Evolutionary conservation across 2,797 vertebrate genomes (phyloP).

Genomic region (Pelodytes ibericus): DNA sequence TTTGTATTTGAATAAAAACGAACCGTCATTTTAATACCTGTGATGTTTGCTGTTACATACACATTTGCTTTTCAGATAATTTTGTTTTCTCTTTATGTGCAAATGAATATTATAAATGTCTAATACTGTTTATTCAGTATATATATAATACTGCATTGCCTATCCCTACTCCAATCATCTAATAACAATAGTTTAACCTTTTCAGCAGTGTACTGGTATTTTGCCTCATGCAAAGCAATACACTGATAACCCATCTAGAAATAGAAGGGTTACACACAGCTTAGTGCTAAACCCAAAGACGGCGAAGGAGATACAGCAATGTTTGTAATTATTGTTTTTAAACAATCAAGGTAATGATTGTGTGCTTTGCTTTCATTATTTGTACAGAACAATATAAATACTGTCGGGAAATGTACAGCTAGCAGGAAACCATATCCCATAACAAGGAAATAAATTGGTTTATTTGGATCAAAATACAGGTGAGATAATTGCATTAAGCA

Average conservation of each 20-base stretch:
- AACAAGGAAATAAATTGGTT: constrained; percentile 48
- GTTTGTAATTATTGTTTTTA: constrained; percentile 36
- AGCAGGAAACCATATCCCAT: constrained; percentile 38
- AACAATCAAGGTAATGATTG: constrained; percentile 43
- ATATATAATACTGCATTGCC: constrained; percentile 5
- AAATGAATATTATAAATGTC: too few relatives aligned
- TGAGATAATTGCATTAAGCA: constrained; percentile 14
- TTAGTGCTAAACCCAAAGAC: constrained; percentile 32
- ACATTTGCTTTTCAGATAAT: too few relatives aligned
- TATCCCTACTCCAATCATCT: constrained; percentile 38
- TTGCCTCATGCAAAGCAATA: too few relatives aligned
- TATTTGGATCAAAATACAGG: constrained; percentile 45
- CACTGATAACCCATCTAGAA: background rate
- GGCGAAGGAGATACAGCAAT: constrained; percentile 35
- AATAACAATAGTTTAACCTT: constrained; percentile 40
- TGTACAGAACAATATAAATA: constrained; percentile 48
- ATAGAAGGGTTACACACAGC: constrained; percentile 27
- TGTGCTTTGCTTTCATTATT: constrained; percentile 38
- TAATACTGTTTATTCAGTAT: too few relatives aligned
- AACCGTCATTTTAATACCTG: too few relatives aligned
- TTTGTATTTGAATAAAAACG: too few relatives aligned
- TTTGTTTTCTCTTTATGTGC: too few relatives aligned
- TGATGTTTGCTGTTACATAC: too few relatives aligned
- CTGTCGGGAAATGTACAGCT: constrained; percentile 40
- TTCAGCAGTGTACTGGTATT: too few relatives aligned